Base-by-base conservation (phyloP, 2,888 invertebrate species). In the Campoplex capitator region DNA sequence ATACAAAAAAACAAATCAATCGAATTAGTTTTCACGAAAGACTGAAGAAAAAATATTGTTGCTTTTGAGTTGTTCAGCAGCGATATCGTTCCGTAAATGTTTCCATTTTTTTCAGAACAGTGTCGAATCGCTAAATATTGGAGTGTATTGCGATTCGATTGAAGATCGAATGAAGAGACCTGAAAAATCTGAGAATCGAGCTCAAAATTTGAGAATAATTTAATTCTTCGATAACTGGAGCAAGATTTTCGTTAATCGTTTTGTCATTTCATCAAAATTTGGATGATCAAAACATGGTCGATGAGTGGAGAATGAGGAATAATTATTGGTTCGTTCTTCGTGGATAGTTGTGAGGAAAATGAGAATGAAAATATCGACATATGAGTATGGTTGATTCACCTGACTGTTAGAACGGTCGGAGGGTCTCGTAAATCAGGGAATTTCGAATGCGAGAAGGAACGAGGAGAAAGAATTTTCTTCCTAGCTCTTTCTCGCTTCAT, bases 401-500 rank as follows among this genome's bases (percentile, higher is more conserved):
- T 79, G 70, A 56, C 38, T 42, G 38, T 11, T 54, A 32, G 48
- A 81, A 81, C 73, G 74, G 35, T 74, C n/a, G 51, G 23, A 67
- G 35, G 35, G 6, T 35, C n/a, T 68, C 76, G 82, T 83, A 83
- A 76, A 83, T 83, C 76, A 68, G 58, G 35, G 38, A 79, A 82
- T 84, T 85, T 71, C 65, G 70, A 78, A 79, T 70, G 42, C 62
- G 75, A 84, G 68, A 74, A 0, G 74, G n/a, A 67, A 65, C 51
- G 74, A 67, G 56, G 32, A 86, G 32, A 32, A 62, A 38, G 35
- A 48, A 54, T 35, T 48, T 70, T 75, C 79, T 87, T 87, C 87
- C 87, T 82, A 78, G 84, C 56, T 51, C 67, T 85, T 71, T 87
- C 87, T 87, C 87, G 18, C 82, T 85, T 75, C 54, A 54, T 80